Evolutionary conservation across 2,888 invertebrate species (phyloP), one percentile per base, ranked within the genome.

Genomic region (Tryphoninae sp.): DNA sequence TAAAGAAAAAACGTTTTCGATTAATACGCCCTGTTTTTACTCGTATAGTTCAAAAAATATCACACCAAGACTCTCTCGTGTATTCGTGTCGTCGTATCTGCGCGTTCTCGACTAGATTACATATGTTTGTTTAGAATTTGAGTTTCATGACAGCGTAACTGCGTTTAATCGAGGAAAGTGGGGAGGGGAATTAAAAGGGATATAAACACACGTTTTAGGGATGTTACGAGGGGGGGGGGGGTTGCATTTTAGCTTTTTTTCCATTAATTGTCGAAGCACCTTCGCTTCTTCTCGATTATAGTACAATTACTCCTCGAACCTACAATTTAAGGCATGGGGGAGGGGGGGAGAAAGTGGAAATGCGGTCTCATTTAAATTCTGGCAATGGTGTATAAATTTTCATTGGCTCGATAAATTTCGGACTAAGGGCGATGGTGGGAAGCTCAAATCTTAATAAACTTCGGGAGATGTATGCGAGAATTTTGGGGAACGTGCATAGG

Each of bases 141-240:
- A 82, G 82, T 82, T 82, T 73, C 82, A 79, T 73, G 82, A 82
- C 82, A 82, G 82, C 82, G 82, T 82, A 51, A 79, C 40, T 65
- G 53, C 49, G 74, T 19, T 65, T 19, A 40, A 62, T 72, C 55
- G 67, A 2, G 45, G 55, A 53, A 53, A 26, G 26, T 53, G 53
- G 61, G 40, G n/a, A 8, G 13, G 0, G 22, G 22, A 42, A 26
- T 26, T 22, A 13, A 11, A 59, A 59, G n/a, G 45, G 19, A 33
- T 77, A 51, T 55, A 55, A 64, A 71, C 62, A 71, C 69, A 69
- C 62, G 55, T 26, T 4, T 77, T 16, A 69, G 26, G 45, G 13
- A 45, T 3, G 42, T 22, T 58, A 49, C 22, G 40, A 51, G 33
- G 26, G 19, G 19, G 19, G 19, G 19, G 19, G 59, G 59, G 23